Conservation (phyloP, 2,888 invertebrate species). For the Xestia sexstrigata region DNA sequence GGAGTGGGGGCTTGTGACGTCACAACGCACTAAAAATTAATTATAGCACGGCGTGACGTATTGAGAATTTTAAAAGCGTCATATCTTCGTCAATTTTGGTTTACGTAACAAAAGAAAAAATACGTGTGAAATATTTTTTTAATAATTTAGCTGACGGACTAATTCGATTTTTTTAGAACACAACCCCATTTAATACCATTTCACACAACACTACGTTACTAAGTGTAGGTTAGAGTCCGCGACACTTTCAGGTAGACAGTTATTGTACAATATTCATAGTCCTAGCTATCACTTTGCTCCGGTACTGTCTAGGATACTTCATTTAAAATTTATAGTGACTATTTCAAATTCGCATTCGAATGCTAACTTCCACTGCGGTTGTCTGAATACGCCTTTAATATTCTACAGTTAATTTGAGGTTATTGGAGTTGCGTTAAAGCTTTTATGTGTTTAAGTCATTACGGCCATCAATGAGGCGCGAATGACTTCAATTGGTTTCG, state of each 20-base stretch:
- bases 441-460: conserved; percentile 43
- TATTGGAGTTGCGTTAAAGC: conserved; percentile 61
- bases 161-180: too few relatives aligned
- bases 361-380: conserved; percentile 69
- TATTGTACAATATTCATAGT: conserved; percentile 60
- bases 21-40: too few relatives aligned
- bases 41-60: too few relatives aligned
- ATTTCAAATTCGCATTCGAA: conserved; percentile 76
- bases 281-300: conserved; percentile 54
- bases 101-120: too few relatives aligned
- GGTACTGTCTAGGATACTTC: conserved; percentile 66
- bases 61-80: too few relatives aligned
- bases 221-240: conserved; percentile 35
- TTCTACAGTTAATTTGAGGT: conserved; percentile 72
- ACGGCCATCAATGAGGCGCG: conserved; percentile 4
- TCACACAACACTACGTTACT: conserved; percentile 21
- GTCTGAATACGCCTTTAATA: conserved; percentile 71
- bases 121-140: too few relatives aligned
- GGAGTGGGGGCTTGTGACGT: too few relatives aligned
- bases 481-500: neutral
- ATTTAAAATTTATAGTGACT: conserved; percentile 79
- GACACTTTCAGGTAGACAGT: conserved; percentile 44
- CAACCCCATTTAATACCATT: conserved; percentile 21
- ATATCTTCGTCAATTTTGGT: too few relatives aligned
- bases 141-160: too few relatives aligned